Percentiles rank a stretch among this genome's conserved stretches.
Evolutionary conservation across 2,888 invertebrate genomes (phyloP).

Genomic region (Drosophila borealis): DNA sequence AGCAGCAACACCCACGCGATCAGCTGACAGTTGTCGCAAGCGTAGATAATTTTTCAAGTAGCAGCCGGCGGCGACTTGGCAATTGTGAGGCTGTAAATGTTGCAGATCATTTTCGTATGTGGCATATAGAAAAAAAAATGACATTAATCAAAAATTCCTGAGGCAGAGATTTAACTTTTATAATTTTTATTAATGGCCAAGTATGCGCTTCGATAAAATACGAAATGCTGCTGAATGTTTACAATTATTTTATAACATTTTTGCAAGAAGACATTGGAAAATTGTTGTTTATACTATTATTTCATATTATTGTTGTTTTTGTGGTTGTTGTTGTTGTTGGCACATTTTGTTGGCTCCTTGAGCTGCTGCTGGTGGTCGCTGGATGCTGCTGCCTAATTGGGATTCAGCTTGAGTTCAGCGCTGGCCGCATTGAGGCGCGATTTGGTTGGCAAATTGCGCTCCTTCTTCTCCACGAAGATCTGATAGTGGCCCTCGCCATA

Average conservation of each 20-base stretch:
- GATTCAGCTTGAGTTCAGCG: conserved; percentile 80
- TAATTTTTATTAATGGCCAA: conserved; percentile 76
- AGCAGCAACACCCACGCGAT: conserved; percentile 70
- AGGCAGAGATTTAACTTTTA: conserved; percentile 51
- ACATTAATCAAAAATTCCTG: conserved; percentile 50
- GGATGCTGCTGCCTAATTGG: conserved; percentile 58
- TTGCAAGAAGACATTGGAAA: conserved; percentile 49
- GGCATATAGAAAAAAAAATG: conserved; percentile 6
- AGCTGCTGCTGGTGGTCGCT: conserved; percentile 3
- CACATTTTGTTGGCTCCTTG: conserved; percentile 48
- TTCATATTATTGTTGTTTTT: conserved; percentile 2
- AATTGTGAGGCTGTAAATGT: conserved; percentile 44
- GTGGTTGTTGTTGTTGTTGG: conserved; percentile 38
- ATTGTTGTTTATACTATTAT: neutral
- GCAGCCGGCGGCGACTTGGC: conserved; percentile 13
- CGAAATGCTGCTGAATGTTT: conserved; percentile 38
- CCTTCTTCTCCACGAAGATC: conserved; percentile 81
- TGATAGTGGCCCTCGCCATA: conserved; percentile 81
- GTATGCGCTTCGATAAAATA: conserved; percentile 44
- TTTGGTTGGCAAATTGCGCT: conserved; percentile 75
- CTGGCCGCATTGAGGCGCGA: conserved; percentile 75
- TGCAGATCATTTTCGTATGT: conserved; percentile 54
- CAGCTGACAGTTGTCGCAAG: conserved; percentile 44
- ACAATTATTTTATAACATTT: conserved; percentile 50
- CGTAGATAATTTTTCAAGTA: conserved; percentile 63